Evolutionary conservation across 2,888 invertebrate species (phyloP).

Genomic region (Heliconius ethilla): DNA sequence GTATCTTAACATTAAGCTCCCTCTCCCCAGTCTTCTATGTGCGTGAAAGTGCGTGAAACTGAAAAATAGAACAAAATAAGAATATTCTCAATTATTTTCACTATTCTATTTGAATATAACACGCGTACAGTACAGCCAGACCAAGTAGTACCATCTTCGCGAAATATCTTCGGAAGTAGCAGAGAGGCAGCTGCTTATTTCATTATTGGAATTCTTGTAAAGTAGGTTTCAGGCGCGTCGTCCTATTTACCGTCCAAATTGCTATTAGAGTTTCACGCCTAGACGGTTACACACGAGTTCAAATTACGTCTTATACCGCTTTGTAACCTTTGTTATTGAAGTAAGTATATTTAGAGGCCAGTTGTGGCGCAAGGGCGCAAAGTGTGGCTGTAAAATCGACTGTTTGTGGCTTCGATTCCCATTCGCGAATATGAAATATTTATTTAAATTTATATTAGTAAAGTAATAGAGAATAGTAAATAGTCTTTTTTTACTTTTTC

Average conservation of each 20-base stretch:
- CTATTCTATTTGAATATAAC: neutral
- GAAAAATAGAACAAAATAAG: neutral
- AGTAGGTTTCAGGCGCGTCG: constrained; percentile 48
- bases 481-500: no score
- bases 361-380: no score
- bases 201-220: constrained; percentile 54
- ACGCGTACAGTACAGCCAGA: neutral
- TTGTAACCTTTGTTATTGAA: neutral
- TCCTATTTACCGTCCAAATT: constrained; percentile 69
- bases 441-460: no score
- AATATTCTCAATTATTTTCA: neutral
- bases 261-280: constrained; percentile 76
- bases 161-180: constrained; percentile 39
- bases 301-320: constrained; percentile 19
- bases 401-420: no score
- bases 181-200: constrained; percentile 54
- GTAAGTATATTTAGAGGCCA: neutral
- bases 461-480: no score
- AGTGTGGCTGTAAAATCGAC: no score
- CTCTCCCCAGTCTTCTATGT: no score
- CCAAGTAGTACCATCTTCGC: constrained; percentile 21
- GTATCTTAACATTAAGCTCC: no score
- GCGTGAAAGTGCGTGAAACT: no score
- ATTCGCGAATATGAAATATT: no score
- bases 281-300: constrained; percentile 37